phyloP scores from a whole-genome alignment of 2,113 vertebrate species.

The Oryzias javanicus region DNA sequence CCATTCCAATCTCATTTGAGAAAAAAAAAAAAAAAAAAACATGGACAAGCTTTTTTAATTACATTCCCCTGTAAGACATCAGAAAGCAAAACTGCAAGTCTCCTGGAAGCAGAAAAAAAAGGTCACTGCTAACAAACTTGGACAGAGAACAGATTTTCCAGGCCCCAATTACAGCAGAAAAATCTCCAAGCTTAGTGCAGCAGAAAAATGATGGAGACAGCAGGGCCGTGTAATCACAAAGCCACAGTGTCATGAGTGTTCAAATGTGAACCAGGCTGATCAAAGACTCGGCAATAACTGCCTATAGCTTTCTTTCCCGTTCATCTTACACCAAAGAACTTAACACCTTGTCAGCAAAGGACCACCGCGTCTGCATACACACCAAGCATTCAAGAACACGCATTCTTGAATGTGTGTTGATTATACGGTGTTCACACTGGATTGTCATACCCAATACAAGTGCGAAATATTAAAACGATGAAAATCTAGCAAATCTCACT shows the following conservation, averaged over 20 bases:
- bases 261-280: slow-evolving; percentile 64
- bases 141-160: slow-evolving; percentile 58
- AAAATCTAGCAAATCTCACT: no score
- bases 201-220: slow-evolving; percentile 52
- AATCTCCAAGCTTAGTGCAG: slow-evolving; percentile 55
- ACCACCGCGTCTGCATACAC: slow-evolving; percentile 40
- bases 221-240: slow-evolving; percentile 68
- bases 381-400: neutral
- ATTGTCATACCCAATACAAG: no score
- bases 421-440: no score
- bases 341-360: slow-evolving; percentile 22
- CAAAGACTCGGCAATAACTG: slow-evolving; percentile 60
- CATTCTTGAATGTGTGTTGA: no score
- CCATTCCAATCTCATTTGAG: slow-evolving; percentile 28
- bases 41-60: slow-evolving; percentile 16
- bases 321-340: slow-evolving; percentile 30
- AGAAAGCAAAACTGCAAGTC: slow-evolving; percentile 47
- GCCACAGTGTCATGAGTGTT: slow-evolving; percentile 56
- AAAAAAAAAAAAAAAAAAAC: slow-evolving; percentile 48
- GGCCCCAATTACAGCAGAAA: slow-evolving; percentile 70
- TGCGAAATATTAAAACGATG: no score
- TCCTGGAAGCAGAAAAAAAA: slow-evolving; percentile 37
- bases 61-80: slow-evolving; percentile 40
- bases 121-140: slow-evolving; percentile 57
- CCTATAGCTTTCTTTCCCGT: slow-evolving; percentile 30